Conservation (phyloP, 2,113 vertebrate species). For the Argyrosomus japonicus region DNA sequence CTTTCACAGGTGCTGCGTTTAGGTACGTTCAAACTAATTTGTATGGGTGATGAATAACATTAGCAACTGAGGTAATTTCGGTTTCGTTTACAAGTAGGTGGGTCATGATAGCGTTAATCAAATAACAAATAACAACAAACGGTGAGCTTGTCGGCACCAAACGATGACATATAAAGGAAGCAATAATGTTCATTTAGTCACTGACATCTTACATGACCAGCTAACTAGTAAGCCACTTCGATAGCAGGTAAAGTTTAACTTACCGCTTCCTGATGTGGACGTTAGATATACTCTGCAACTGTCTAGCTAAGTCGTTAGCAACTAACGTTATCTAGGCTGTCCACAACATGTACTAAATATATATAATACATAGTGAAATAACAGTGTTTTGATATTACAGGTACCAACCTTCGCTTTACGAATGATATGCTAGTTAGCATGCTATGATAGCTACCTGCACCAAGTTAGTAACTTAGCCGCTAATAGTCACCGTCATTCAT, state of each 20-base stretch:
- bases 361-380: no score
- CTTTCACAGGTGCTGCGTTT: neutral
- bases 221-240: neutral
- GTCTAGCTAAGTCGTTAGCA: constrained; percentile 22
- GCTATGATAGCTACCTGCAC: neutral
- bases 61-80: no score
- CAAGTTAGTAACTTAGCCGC: neutral
- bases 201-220: neutral
- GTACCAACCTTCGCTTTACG: neutral
- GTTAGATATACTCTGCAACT: constrained; percentile 12
- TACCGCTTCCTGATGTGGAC: neutral
- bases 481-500: neutral
- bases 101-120: neutral
- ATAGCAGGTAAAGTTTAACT: neutral
- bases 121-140: neutral
- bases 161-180: neutral
- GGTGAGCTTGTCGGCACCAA: neutral
- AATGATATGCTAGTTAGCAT: neutral
- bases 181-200: neutral
- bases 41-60: neutral
- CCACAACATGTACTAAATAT: neutral
- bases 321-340: neutral
- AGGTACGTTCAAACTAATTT: neutral
- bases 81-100: neutral
- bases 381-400: neutral